Conservation (phyloP, 2,797 vertebrate genomes). For the Urophycis tenuis region DNA sequence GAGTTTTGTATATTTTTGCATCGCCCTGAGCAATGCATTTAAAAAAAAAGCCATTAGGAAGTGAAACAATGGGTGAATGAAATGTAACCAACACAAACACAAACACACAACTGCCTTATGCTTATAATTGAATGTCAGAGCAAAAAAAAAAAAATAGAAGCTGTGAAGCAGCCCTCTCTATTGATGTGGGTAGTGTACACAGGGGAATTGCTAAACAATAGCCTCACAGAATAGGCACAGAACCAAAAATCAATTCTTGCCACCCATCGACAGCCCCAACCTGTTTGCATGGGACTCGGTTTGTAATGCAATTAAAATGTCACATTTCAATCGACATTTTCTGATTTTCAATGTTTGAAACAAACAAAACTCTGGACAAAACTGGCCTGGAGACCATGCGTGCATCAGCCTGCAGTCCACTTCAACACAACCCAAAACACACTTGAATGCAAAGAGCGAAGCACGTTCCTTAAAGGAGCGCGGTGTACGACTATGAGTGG, state of each 20-base stretch:
- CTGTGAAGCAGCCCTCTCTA: not conserved
- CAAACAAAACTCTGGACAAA: no score
- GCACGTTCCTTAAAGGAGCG: no score
- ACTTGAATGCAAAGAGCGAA: no score
- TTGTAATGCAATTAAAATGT: not conserved
- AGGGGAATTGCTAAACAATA: not conserved
- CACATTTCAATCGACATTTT: not conserved
- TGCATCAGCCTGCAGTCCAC: not conserved
- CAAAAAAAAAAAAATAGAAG: not conserved
- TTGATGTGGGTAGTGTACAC: not conserved
- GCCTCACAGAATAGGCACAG: not conserved
- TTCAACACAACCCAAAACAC: no score
- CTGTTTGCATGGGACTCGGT: not conserved
- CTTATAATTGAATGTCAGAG: not conserved
- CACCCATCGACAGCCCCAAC: not conserved
- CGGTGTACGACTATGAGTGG: not conserved
- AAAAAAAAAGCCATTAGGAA: not conserved
- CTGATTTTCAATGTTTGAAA: not conserved
- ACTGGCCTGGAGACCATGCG: no score
- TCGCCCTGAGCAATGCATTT: not conserved
- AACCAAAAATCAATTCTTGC: not conserved
- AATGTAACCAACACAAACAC: constrained; percentile 38
- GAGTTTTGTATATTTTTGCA: not conserved
- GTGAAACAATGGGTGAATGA: constrained; percentile 10
- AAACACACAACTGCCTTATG: not conserved